Evolutionary conservation across 1,140 invertebrate genomes (phyloP), one percentile per base, ranked within the genome.

Genomic region (Acyrthosiphon pisum): DNA sequence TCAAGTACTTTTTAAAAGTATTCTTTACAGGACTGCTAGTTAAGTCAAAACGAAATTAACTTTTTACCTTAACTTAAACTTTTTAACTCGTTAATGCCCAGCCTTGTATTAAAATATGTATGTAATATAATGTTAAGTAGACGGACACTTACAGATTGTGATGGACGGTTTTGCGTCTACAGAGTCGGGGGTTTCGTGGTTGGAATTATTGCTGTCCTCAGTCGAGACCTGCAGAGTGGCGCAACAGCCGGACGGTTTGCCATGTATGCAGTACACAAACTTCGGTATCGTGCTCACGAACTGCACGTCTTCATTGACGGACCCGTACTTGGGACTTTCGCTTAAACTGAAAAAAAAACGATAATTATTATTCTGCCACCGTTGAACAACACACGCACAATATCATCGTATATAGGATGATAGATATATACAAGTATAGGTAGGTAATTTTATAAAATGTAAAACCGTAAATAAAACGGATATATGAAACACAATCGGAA

Each of bases 181-280:
- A 56, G 89, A 22, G 44, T 86, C 89, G 6, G 48, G 60, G 37
- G 90, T 90, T 44, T 89, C 81, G 88, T 83, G 86, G 20, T 83
- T 87, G 30, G 88, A 90, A 44, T 91, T n/a, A n/a, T n/a, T 93
- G 3, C 0, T 35, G 76, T 93, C 91, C 26, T 91, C 88, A 20
- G 91, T 9, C 11, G 83, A 91, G 1, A 93, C 53, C 56, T 93
- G 26, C 1, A 41, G 41, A 41, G 95, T 96, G 46, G 94, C 94
- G 93, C 96, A 96, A 93, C 96, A 96, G 9, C 96, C 96, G 0
- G 95, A 95, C 8, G 96, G 94, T 94, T 96, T 96, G 35, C 96
- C 96, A 93, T 96, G 96, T 0, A 96, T 95, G 88, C 96, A 96
- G 94, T 95, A 96, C 30, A 96, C 95, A 93, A 41, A 41, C 4